Evolutionary conservation across 2,888 invertebrate species (phyloP).

Genomic region (Allygus modestus): DNA sequence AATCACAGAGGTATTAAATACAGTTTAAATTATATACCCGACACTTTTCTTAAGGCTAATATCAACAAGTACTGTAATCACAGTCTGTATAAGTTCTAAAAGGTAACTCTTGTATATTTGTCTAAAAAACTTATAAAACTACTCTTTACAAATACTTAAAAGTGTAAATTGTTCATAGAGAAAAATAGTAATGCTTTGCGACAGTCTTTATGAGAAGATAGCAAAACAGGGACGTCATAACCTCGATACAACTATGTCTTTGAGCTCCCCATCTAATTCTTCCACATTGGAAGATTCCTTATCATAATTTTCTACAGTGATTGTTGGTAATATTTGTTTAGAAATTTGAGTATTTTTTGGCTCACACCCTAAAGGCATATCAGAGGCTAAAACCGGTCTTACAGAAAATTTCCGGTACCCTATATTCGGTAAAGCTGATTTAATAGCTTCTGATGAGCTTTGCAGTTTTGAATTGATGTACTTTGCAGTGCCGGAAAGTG

Average conservation of each 20-base stretch:
- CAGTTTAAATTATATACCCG: neutral
- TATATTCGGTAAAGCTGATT: neutral
- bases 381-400: slow-evolving; percentile 21
- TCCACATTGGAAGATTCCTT: slow-evolving; percentile 5
- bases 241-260: slow-evolving; percentile 36
- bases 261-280: slow-evolving; percentile 35
- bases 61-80: slow-evolving; percentile 26
- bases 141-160: slow-evolving; percentile 14
- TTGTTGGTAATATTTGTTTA: slow-evolving; percentile 22
- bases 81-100: slow-evolving; percentile 37
- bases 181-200: neutral
- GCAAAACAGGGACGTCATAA: slow-evolving; percentile 45
- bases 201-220: slow-evolving; percentile 6
- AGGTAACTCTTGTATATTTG: slow-evolving; percentile 8
- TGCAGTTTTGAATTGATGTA: slow-evolving; percentile 51
- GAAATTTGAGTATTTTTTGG: slow-evolving; percentile 6
- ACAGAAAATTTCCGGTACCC: slow-evolving; percentile 54
- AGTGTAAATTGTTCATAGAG: slow-evolving; percentile 4
- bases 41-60: slow-evolving; percentile 1
- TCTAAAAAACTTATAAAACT: slow-evolving; percentile 31
- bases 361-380: neutral
- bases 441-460: slow-evolving; percentile 27
- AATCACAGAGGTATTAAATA: slow-evolving; percentile 16
- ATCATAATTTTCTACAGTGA: slow-evolving; percentile 45
- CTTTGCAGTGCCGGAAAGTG: slow-evolving; percentile 48